phyloP scores from a whole-genome alignment of 2,888 invertebrate species.

The Harpalus rubripes region DNA sequence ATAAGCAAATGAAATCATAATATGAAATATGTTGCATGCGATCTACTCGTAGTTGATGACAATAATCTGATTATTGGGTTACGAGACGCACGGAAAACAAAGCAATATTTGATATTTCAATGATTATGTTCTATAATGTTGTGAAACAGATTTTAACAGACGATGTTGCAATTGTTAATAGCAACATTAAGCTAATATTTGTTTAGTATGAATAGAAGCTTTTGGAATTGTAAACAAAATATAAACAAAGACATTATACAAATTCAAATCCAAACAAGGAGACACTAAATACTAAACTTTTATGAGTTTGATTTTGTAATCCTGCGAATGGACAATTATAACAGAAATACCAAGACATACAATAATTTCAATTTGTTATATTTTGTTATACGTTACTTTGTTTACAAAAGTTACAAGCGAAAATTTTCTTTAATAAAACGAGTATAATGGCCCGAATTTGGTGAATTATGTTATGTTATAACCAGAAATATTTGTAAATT shows the following conservation, averaged over 20 bases:
- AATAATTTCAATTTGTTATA: no score
- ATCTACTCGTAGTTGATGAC: conserved; percentile 16
- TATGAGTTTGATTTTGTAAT: no score
- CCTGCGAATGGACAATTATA: no score
- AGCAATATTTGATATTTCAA: conserved; percentile 38
- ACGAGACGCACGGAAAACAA: conserved; percentile 1
- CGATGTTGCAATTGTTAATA: conserved; percentile 14
- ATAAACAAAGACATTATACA: conserved; percentile 12
- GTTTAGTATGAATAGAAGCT: not conserved
- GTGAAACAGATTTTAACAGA: conserved; percentile 11
- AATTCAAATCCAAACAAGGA: not conserved
- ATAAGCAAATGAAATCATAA: conserved; percentile 8
- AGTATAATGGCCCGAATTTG: no score
- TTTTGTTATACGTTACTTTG: no score
- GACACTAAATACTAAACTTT: no score
- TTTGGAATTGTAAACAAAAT: conserved; percentile 14
- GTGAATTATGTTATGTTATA: no score
- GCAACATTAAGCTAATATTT: conserved; percentile 18
- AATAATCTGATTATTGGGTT: conserved; percentile 41
- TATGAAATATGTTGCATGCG: not conserved
- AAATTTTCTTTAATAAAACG: no score
- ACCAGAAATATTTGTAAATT: no score
- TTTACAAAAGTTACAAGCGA: no score
- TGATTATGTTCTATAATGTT: conserved; percentile 21
- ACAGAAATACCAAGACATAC: no score